Evolutionary conservation across 2,113 vertebrate species (phyloP).

Genomic region (Myiagra hebetior): DNA sequence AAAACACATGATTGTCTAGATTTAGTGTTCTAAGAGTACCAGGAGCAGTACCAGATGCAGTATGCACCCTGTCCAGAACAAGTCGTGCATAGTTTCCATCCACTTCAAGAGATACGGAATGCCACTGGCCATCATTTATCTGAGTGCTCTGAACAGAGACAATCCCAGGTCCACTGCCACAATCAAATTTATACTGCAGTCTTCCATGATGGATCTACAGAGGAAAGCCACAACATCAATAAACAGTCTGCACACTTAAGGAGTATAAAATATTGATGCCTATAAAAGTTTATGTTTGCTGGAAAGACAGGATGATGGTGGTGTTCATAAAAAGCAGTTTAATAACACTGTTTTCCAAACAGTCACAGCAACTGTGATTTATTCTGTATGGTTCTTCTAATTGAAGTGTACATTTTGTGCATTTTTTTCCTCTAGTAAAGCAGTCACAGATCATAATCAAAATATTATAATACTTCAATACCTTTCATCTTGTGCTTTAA

Average conservation of each 20-base stretch:
- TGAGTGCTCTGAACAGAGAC: slow-evolving; percentile 94
- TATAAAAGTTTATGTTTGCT: background rate
- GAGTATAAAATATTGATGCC: background rate
- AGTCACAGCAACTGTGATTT: background rate
- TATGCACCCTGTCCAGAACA: slow-evolving; percentile 90
- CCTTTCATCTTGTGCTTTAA: background rate
- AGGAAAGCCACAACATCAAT: background rate
- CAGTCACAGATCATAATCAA: background rate
- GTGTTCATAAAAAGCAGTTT: background rate
- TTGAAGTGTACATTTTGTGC: background rate
- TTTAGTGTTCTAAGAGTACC: slow-evolving; percentile 93
- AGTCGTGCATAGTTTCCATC: slow-evolving; percentile 92
- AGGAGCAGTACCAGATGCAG: slow-evolving; percentile 90
- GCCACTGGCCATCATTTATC: slow-evolving; percentile 94
- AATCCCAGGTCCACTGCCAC: slow-evolving; percentile 92
- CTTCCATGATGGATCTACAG: slow-evolving; percentile 90
- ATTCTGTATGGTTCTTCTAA: background rate
- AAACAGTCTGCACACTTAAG: background rate
- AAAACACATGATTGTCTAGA: slow-evolving; percentile 88
- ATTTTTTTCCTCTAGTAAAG: background rate
- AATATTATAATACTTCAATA: background rate
- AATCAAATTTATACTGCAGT: slow-evolving; percentile 96
- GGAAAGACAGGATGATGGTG: background rate
- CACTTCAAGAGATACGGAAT: slow-evolving; percentile 88
- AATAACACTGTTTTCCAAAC: background rate